These are phyloP conservation scores for Tetheella fluctuosa DNA, from an alignment of 2,888 invertebrate genomes.

Conservation along the genomic window DNA sequence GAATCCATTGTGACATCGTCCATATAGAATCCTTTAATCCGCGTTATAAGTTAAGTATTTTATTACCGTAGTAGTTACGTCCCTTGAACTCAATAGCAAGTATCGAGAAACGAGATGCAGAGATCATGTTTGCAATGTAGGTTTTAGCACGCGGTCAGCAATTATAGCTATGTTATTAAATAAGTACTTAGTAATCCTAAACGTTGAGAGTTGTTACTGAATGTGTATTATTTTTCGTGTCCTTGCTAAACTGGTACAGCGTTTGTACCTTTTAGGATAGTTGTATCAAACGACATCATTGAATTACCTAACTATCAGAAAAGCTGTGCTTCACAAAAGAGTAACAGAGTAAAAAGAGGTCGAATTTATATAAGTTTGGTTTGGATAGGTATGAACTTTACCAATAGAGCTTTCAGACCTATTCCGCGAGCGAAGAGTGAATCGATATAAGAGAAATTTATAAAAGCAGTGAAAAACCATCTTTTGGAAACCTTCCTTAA, in stretches of 20 bases:
- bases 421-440: too few species aligned
- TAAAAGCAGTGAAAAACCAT: too few species aligned
- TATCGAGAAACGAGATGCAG: slow-evolving; percentile 37
- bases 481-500: too few species aligned
- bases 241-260: neutral
- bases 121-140: slow-evolving; percentile 56
- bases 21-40: slow-evolving; percentile 14
- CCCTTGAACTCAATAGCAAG: slow-evolving; percentile 68
- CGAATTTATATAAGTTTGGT: too few species aligned
- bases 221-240: slow-evolving; percentile 4
- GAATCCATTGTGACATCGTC: neutral
- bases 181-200: neutral
- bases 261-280: neutral
- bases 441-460: too few species aligned
- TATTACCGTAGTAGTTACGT: slow-evolving; percentile 28
- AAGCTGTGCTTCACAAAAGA: too few species aligned
- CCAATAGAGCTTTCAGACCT: too few species aligned
- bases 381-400: too few species aligned
- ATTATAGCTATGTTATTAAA: slow-evolving; percentile 31
- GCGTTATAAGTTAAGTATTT: slow-evolving; percentile 23
- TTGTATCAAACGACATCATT: neutral
- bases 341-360: too few species aligned
- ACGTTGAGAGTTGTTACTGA: neutral
- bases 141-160: slow-evolving; percentile 47
- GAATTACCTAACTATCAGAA: neutral